Conservation (phyloP, 2,113 vertebrate genomes). For the Variabilichromis moorii region DNA sequence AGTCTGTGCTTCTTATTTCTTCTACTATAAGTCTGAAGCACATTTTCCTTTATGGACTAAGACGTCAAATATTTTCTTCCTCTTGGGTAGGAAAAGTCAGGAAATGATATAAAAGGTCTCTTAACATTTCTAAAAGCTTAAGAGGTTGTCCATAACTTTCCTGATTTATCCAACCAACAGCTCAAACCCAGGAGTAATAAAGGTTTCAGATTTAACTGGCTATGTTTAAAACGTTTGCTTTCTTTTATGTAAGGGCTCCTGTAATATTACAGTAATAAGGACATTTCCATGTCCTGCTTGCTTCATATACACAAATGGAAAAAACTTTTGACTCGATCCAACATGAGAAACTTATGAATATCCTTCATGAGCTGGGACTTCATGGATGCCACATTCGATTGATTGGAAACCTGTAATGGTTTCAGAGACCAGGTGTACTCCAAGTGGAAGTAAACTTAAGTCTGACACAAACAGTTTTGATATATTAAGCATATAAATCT, state of each 20-base stretch:
- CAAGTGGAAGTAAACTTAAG: not conserved
- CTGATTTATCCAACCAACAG: not conserved
- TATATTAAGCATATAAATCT: not conserved
- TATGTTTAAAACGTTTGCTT: not conserved
- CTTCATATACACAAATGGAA: not conserved
- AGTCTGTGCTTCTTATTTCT: not conserved
- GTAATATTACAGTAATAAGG: not conserved
- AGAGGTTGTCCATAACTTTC: not conserved
- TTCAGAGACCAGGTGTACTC: not conserved
- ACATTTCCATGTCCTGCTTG: not conserved
- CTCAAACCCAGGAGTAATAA: not conserved
- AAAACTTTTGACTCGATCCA: not conserved
- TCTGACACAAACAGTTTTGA: not conserved
- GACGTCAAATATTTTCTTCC: not conserved
- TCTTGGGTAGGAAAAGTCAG: not conserved
- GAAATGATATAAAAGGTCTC: not conserved
- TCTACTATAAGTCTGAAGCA: not conserved
- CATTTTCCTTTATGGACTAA: not conserved
- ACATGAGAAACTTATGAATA: not conserved
- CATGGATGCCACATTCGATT: not conserved
- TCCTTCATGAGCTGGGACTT: not conserved
- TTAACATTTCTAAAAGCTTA: not conserved
- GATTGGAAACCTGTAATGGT: not conserved
- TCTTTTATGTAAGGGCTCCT: not conserved
- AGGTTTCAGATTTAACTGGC: not conserved